A percentile compares a stretch with the other conserved stretches of the same genome.
Conservation (phyloP, 1,140 invertebrate species). For the Pseudomyrmex cubaensis region DNA sequence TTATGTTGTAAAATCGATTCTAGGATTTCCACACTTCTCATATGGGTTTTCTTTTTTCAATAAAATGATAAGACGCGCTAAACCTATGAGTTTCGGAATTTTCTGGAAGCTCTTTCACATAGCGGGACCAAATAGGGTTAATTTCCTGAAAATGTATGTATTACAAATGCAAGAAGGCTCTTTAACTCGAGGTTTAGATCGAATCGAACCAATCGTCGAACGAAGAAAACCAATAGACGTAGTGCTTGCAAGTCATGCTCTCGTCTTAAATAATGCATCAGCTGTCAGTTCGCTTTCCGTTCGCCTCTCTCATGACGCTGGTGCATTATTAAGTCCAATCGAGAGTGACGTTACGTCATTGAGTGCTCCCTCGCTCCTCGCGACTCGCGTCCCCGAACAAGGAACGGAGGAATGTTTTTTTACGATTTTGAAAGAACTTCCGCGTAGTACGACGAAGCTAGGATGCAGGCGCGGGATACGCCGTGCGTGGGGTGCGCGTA, state of each 20-base stretch:
- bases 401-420: background rate
- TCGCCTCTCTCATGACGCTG: background rate
- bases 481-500: background rate
- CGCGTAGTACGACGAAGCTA: background rate
- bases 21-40: too few species aligned
- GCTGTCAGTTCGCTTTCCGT: background rate
- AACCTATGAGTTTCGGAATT: too few species aligned
- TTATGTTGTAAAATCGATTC: too few species aligned
- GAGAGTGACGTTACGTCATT: background rate
- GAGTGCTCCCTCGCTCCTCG: background rate
- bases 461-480: constrained; percentile 2
- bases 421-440: background rate
- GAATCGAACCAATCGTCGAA: background rate
- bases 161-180: too few species aligned
- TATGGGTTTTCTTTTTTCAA: too few species aligned
- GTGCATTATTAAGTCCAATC: background rate
- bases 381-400: background rate
- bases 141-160: too few species aligned
- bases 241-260: background rate
- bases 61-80: too few species aligned
- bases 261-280: background rate
- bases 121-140: too few species aligned
- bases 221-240: background rate
- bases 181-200: too few species aligned
- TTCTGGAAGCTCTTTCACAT: too few species aligned